A percentile compares a stretch with the other conserved stretches of the same genome.
phyloP scores from a whole-genome alignment of 2,888 invertebrate species.

The Callosobruchus maculatus region DNA sequence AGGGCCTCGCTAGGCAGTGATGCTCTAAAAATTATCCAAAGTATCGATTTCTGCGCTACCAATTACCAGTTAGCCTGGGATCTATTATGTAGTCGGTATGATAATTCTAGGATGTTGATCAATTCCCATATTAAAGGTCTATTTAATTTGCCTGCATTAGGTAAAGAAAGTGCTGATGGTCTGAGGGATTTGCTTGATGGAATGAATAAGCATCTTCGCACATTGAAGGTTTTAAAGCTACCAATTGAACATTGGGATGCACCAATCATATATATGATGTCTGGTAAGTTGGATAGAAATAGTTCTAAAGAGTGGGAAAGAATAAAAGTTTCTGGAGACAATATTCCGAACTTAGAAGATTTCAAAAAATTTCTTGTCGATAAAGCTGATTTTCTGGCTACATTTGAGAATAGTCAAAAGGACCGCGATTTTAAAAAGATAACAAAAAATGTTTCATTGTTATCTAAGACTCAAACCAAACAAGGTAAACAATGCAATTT shows the following conservation, averaged over 20 bases:
- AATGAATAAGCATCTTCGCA: constrained; percentile 16
- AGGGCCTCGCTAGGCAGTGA: constrained; percentile 11
- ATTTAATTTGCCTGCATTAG: constrained; percentile 15
- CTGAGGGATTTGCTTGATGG: constrained; percentile 18
- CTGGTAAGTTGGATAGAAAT: constrained; percentile 10
- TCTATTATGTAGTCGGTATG: constrained; percentile 17
- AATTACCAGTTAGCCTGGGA: constrained; percentile 21
- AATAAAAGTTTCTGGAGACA: neutral
- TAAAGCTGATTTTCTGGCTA: too few relatives aligned
- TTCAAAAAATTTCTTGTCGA: too few relatives aligned
- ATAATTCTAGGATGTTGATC: constrained; percentile 18
- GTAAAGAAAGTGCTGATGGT: constrained; percentile 14
- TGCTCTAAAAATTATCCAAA: constrained; percentile 15
- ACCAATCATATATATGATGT: constrained; percentile 14
- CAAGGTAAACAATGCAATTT: too few relatives aligned
- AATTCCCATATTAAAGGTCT: constrained; percentile 20
- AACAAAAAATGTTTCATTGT: too few relatives aligned
- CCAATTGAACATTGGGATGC: constrained; percentile 18
- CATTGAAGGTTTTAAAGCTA: constrained; percentile 16
- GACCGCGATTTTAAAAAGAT: too few relatives aligned
- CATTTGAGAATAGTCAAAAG: too few relatives aligned
- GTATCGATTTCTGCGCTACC: constrained; percentile 13
- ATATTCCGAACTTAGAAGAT: too few relatives aligned
- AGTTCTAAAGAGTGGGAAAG: constrained; percentile 13
- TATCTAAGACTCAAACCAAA: too few relatives aligned